phyloP scores from a whole-genome alignment of 2,888 invertebrate species.

The Drosophila kuntzei region DNA sequence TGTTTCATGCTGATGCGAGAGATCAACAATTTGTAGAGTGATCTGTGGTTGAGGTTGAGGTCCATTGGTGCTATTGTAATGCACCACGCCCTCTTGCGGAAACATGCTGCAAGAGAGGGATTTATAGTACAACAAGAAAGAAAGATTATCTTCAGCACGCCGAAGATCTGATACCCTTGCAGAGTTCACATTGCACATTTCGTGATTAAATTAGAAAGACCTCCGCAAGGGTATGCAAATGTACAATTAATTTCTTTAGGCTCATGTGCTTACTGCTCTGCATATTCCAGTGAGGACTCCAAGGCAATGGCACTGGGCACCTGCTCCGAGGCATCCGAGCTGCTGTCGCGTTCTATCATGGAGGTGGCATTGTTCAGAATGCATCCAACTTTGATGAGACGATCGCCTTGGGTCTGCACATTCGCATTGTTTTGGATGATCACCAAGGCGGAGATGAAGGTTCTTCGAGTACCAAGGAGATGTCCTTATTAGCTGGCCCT shows the following conservation, averaged over 20 bases:
- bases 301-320: slow-evolving; percentile 86
- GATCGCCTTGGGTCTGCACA: slow-evolving; percentile 93
- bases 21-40: slow-evolving; percentile 88
- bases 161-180: no score
- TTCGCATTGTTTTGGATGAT: slow-evolving; percentile 94
- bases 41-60: slow-evolving; percentile 76
- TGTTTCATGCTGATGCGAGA: slow-evolving; percentile 87
- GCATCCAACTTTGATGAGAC: slow-evolving; percentile 92
- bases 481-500: neutral
- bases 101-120: slow-evolving; percentile 74
- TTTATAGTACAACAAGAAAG: neutral
- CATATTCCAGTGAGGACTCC: slow-evolving; percentile 87
- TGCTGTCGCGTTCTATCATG: slow-evolving; percentile 59
- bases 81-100: slow-evolving; percentile 86
- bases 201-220: no score
- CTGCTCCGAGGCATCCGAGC: slow-evolving; percentile 61
- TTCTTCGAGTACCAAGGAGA: slow-evolving; percentile 86
- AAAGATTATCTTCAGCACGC: no score
- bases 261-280: slow-evolving; percentile 85
- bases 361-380: slow-evolving; percentile 87
- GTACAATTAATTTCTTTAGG: neutral
- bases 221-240: no score
- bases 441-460: slow-evolving; percentile 91
- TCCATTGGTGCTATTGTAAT: slow-evolving; percentile 65
- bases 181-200: no score